Conservation (phyloP, 2,113 vertebrate genomes). For the Labrus mixtus region DNA sequence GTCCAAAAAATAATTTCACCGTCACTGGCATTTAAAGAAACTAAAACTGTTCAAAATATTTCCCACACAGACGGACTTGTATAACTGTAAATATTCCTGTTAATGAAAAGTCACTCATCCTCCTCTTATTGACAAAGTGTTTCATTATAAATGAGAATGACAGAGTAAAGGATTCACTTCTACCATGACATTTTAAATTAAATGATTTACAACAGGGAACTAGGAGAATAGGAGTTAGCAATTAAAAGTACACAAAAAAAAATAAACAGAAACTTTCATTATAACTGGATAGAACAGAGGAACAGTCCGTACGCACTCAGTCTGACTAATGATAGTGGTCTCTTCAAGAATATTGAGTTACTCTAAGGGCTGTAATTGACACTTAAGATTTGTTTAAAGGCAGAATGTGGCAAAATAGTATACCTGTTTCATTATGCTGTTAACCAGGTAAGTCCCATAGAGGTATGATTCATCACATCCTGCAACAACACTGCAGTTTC, state of each 20-base stretch:
- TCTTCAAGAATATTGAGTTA: not conserved
- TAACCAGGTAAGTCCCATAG: not conserved
- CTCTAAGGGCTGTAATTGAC: not conserved
- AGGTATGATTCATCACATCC: not conserved
- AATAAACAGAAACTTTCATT: not conserved
- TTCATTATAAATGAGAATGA: not conserved
- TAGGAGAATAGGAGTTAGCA: not conserved
- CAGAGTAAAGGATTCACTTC: not conserved
- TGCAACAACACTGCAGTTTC: not conserved
- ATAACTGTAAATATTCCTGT: not conserved
- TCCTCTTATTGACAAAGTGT: not conserved
- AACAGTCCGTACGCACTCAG: not conserved
- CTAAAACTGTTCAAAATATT: not conserved
- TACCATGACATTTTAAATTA: not conserved
- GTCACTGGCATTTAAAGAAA: not conserved
- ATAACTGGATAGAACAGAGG: not conserved
- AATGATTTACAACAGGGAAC: not conserved
- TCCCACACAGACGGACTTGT: too few relatives aligned
- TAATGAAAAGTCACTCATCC: not conserved
- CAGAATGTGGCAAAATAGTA: not conserved
- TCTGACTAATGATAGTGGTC: not conserved
- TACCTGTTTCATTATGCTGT: not conserved
- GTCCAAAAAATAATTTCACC: not conserved
- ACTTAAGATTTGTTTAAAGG: not conserved
- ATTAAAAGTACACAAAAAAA: not conserved